Evolutionary conservation across 1,140 invertebrate genomes (phyloP).

Genomic region (Pristionchus pacificus): DNA sequence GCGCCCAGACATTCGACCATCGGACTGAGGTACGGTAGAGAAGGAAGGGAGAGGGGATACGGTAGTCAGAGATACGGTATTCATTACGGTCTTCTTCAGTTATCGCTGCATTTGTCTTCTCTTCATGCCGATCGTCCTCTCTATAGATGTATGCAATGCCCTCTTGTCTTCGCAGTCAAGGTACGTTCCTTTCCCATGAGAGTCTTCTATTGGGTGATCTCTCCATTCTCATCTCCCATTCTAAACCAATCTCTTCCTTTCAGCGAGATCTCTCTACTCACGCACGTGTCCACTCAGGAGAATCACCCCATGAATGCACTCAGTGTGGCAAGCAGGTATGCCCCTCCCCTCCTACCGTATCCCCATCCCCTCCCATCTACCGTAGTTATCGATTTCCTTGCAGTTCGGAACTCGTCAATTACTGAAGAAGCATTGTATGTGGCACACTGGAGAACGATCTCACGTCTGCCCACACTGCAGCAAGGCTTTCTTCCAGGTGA

Average conservation of each 20-base stretch:
- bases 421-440: constrained; percentile 91
- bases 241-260: neutral
- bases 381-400: neutral
- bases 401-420: constrained; percentile 91
- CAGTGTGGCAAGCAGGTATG: constrained; percentile 77
- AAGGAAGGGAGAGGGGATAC: neutral
- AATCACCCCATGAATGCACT: constrained; percentile 89
- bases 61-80: neutral
- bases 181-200: neutral
- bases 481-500: constrained; percentile 54
- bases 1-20: neutral
- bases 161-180: constrained; percentile 47
- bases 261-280: constrained; percentile 63
- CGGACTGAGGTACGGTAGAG: neutral
- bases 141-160: constrained; percentile 46
- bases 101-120: constrained; percentile 51
- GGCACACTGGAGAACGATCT: constrained; percentile 71
- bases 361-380: neutral
- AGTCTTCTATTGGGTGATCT: neutral
- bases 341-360: neutral
- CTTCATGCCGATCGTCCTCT: constrained; percentile 51
- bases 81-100: constrained; percentile 11
- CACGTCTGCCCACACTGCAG: constrained; percentile 49
- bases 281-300: constrained; percentile 83
- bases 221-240: neutral